Conservation (phyloP, 2,888 invertebrate genomes). For the Enchytraeus crypticus region DNA sequence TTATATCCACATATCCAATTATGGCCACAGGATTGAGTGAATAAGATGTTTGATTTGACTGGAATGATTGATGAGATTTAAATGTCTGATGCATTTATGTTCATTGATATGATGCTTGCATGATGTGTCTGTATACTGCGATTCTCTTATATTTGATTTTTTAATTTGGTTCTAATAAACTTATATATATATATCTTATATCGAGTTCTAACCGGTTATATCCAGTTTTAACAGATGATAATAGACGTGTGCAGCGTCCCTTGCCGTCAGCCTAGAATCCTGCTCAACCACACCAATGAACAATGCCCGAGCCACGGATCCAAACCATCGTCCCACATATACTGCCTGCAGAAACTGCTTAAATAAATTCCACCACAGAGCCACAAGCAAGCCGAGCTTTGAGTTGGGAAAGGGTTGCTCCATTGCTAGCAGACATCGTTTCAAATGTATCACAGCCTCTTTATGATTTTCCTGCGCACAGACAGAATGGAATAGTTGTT, state of each 20-base stretch:
- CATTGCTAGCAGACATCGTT: slow-evolving; percentile 65
- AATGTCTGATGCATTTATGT: too few species aligned
- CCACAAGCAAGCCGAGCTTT: slow-evolving; percentile 60
- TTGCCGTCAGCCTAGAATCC: slow-evolving; percentile 35
- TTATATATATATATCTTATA: too few species aligned
- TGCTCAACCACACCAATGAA: slow-evolving; percentile 46
- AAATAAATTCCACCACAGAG: slow-evolving; percentile 69
- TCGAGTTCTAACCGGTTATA: slow-evolving; percentile 64
- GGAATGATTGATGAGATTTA: too few species aligned
- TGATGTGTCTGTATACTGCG: too few species aligned
- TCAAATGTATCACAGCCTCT: slow-evolving; percentile 56
- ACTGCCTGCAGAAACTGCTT: slow-evolving; percentile 73
- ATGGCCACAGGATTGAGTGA: too few species aligned
- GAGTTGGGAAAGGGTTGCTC: slow-evolving; percentile 65
- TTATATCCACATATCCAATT: too few species aligned
- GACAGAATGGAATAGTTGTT: too few species aligned
- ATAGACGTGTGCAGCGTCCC: slow-evolving; percentile 56
- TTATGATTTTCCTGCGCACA: slow-evolving; percentile 42
- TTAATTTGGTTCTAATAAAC: too few species aligned
- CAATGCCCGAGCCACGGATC: slow-evolving; percentile 66
- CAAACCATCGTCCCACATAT: slow-evolving; percentile 72
- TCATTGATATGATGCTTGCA: too few species aligned
- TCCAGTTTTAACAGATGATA: slow-evolving; percentile 71
- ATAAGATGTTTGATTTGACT: too few species aligned
- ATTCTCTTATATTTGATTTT: too few species aligned